Percentiles rank a stretch among this genome's conserved stretches.
phyloP scores from a whole-genome alignment of 2,888 invertebrate genomes.

The Acleris laterana region DNA sequence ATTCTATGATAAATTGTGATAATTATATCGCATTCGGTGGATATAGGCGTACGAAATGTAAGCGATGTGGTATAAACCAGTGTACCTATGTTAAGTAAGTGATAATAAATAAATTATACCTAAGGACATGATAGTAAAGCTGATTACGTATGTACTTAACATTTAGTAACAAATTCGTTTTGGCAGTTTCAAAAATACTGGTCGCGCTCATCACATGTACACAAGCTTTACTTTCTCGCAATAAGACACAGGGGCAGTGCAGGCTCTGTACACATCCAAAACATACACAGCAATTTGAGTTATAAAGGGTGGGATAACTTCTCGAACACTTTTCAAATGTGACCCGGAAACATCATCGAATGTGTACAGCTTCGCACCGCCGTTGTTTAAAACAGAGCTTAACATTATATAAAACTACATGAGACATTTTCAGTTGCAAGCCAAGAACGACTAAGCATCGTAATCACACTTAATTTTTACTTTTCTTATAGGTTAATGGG shows the following conservation, averaged over 20 bases:
- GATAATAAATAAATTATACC: constrained; percentile 39
- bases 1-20: constrained; percentile 14
- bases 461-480: neutral
- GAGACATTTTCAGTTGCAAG: constrained; percentile 17
- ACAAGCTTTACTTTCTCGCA: constrained; percentile 59
- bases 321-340: neutral
- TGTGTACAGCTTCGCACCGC: constrained; percentile 15
- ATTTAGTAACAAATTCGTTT: constrained; percentile 63
- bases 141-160: constrained; percentile 58
- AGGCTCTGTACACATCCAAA: constrained; percentile 8
- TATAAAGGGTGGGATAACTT: neutral
- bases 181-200: constrained; percentile 77
- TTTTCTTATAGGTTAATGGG: neutral
- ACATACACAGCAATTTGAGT: neutral
- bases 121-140: constrained; percentile 55
- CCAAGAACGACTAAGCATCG: constrained; percentile 21
- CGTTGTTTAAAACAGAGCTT: constrained; percentile 20
- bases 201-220: constrained; percentile 74
- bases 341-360: neutral
- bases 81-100: constrained; percentile 29
- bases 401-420: constrained; percentile 24
- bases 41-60: constrained; percentile 24
- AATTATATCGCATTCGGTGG: constrained; percentile 30
- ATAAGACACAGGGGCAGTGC: constrained; percentile 6
- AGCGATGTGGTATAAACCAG: constrained; percentile 26